These are phyloP conservation scores for Semnornis frantzii DNA, from an alignment of 2,113 vertebrate genomes.

Conservation along the genomic window DNA sequence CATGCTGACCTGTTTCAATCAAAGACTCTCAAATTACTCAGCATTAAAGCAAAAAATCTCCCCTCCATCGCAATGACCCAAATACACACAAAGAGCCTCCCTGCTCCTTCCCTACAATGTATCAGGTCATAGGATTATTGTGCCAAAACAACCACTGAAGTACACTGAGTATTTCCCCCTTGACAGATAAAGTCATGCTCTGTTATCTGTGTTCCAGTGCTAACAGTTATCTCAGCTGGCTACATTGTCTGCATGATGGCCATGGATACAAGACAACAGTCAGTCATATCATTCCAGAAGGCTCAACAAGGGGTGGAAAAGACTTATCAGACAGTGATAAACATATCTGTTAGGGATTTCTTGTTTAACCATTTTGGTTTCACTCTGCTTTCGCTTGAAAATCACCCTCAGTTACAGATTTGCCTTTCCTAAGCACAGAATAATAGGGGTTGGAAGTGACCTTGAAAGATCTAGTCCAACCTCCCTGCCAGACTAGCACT, in stretches of 20 bases:
- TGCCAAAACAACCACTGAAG: slow-evolving; percentile 45
- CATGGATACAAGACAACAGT: slow-evolving; percentile 1
- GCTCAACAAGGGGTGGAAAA: not conserved
- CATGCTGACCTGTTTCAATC: slow-evolving; percentile 17
- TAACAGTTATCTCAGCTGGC: slow-evolving; percentile 47
- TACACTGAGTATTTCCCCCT: slow-evolving; percentile 4
- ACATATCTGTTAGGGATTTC: accelerated
- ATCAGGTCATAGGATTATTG: not conserved
- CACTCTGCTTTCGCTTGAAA: not conserved
- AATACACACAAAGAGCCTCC: not conserved
- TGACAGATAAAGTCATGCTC: slow-evolving; percentile 37
- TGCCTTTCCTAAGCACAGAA: not conserved
- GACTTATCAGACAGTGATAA: not conserved
- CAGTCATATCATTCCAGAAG: not conserved
- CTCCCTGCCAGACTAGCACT: too few species aligned
- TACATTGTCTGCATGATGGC: not conserved
- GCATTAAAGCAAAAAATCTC: slow-evolving; percentile 6
- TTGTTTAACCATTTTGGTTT: not conserved
- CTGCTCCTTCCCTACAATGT: not conserved
- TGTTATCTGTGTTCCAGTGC: not conserved
- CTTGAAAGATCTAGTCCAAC: too few species aligned
- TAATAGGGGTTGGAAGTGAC: too few species aligned
- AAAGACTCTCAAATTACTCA: slow-evolving; percentile 48
- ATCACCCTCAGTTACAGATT: not conserved
- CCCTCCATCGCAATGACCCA: slow-evolving; percentile 33